Conservation (phyloP, 2,113 vertebrate genomes). For the Lucifuga dentata region DNA sequence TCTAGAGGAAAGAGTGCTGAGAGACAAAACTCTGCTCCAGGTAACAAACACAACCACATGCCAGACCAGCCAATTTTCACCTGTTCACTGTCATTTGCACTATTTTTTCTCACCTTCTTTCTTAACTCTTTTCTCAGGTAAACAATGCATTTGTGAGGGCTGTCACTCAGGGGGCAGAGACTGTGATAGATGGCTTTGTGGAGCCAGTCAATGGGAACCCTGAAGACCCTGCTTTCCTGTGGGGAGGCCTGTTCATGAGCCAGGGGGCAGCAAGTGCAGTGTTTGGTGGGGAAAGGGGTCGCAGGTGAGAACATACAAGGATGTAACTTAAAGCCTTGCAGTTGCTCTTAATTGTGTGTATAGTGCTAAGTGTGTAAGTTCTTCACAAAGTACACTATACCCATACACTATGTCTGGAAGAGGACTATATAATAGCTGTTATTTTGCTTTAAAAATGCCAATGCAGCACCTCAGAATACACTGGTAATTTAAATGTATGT, state of each 20-base stretch:
- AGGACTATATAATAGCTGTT: no score
- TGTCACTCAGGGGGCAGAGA: slow-evolving; percentile 80
- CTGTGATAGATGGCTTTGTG: slow-evolving; percentile 83
- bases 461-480: no score
- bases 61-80: not conserved
- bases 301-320: slow-evolving; percentile 60
- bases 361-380: not conserved
- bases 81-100: not conserved
- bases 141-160: slow-evolving; percentile 85
- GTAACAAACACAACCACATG: slow-evolving; percentile 51
- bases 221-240: slow-evolving; percentile 84
- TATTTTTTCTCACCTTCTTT: not conserved
- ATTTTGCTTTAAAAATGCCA: no score
- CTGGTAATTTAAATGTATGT: slow-evolving; percentile 10
- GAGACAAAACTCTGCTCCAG: slow-evolving; percentile 83
- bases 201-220: slow-evolving; percentile 81
- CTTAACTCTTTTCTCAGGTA: slow-evolving; percentile 70
- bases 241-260: slow-evolving; percentile 85
- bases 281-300: slow-evolving; percentile 82
- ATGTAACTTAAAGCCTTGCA: no score
- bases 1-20: slow-evolving; percentile 81
- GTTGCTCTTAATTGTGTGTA: fast-evolving
- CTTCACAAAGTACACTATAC: not conserved
- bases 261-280: slow-evolving; percentile 72
- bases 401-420: no score